A percentile compares a stretch with the other conserved stretches of the same genome.
Conservation (phyloP, 2,888 invertebrate species). For the Osmoderma eremita region DNA sequence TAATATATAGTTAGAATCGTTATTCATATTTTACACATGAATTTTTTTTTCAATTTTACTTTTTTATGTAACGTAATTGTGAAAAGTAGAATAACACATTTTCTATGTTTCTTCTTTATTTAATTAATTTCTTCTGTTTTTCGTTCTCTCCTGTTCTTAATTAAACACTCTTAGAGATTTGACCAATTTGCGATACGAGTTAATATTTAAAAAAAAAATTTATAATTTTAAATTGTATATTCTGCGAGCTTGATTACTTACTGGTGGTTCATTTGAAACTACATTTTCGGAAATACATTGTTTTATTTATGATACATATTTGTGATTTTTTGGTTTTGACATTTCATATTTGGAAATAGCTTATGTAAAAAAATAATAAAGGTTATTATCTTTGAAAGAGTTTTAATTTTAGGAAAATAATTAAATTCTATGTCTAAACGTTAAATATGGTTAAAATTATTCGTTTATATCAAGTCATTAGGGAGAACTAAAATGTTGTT, state of each 20-base stretch:
- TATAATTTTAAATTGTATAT: no score
- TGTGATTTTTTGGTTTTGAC: conserved; percentile 39
- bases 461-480: no score
- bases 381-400: conserved; percentile 31
- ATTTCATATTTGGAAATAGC: conserved; percentile 50
- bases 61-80: conserved; percentile 25
- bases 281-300: conserved; percentile 23
- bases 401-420: neutral
- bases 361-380: conserved; percentile 45
- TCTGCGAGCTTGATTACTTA: no score
- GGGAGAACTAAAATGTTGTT: no score
- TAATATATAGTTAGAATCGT: conserved; percentile 24
- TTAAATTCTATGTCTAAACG: no score
- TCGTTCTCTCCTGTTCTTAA: no score
- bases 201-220: conserved; percentile 19
- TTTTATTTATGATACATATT: conserved; percentile 27
- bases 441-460: no score
- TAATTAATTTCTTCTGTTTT: neutral
- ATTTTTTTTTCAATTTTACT: conserved; percentile 31
- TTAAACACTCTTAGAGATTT: conserved; percentile 5
- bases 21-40: conserved; percentile 21
- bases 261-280: neutral
- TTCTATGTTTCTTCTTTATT: conserved; percentile 9
- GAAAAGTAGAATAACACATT: conserved; percentile 13
- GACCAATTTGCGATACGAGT: conserved; percentile 12